Base-by-base conservation (phyloP, 2,888 invertebrate genomes). In the Trissolcus japonicus region DNA sequence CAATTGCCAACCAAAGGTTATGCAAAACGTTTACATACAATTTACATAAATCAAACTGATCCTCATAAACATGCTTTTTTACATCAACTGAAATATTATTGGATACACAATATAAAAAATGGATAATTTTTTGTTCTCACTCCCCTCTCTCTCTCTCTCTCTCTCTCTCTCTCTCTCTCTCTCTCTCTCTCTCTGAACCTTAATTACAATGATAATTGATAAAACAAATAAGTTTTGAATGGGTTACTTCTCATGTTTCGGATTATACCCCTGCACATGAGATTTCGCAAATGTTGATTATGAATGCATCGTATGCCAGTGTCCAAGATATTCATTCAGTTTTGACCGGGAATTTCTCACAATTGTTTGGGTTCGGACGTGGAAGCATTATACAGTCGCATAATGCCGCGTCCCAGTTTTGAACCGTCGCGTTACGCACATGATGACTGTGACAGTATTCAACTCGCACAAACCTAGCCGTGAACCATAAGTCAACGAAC, bases 401-500 rank as follows among this genome's bases (percentile, higher is more conserved):
- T 68, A 65, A 75, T 72, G 65, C 43, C 43, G 54, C 76, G 79
- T 78, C 78, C 79, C 41, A 79, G 77, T 79, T 79, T 79, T 56
- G 2, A 53, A 29, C n/a, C 41, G 40, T 48, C 51, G 55, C 54
- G 65, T 62, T 76, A 75, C 79, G 79, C 78, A 73, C 72, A 63
- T 78, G 72, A 75, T 71, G 57, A 71, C 43, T 79, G 77, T 63
- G 77, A 76, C 76, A 76, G 73, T 78, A 68, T 77, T 76, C 79
- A 72, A 79, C 55, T 60, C 66, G 68, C 68, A 46, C 51, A 57
- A 56, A 67, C 60, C 75, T 79, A 79, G 79, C 79, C 79, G 77
- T 79, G 79, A 79, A 79, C 75, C 56, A 66, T 57, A 73, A 78
- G 79, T 79, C 79, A 79, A 78, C 75, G 78, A 76, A 79, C 79